phyloP scores from a whole-genome alignment of 2,888 invertebrate genomes.

The Agonopterix arenella region DNA sequence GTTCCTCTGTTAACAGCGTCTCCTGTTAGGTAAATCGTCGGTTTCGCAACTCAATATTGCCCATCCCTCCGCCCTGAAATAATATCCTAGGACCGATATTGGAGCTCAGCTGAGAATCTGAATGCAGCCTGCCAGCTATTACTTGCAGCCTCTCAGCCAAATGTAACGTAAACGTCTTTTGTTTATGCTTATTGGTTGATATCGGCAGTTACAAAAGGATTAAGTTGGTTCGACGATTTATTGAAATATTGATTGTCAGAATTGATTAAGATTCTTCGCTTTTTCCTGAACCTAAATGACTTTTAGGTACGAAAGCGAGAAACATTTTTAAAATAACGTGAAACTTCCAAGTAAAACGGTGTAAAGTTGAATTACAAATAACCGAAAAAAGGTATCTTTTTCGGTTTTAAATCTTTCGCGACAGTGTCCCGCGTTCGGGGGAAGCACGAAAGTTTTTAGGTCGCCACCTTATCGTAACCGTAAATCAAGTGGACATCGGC shows the following conservation, averaged over 20 bases:
- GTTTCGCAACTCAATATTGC: slow-evolving; percentile 72
- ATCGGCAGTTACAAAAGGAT: slow-evolving; percentile 15
- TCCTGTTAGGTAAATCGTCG: slow-evolving; percentile 70
- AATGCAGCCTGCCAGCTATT: slow-evolving; percentile 51
- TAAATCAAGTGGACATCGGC: slow-evolving; percentile 67
- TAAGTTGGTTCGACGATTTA: no score
- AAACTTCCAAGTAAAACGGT: slow-evolving; percentile 1
- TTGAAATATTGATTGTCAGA: no score
- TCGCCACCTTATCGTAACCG: slow-evolving; percentile 61
- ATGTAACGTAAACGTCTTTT: slow-evolving; percentile 61
- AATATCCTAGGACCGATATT: slow-evolving; percentile 67
- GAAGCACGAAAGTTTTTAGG: slow-evolving; percentile 59
- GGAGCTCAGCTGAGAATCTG: slow-evolving; percentile 52
- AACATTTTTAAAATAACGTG: background rate
- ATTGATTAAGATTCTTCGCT: no score
- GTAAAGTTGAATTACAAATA: background rate
- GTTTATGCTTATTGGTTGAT: slow-evolving; percentile 49
- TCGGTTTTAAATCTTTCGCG: slow-evolving; percentile 58
- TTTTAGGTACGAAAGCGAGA: background rate
- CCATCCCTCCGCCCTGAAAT: slow-evolving; percentile 56
- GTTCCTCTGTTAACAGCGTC: slow-evolving; percentile 65
- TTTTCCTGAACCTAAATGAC: no score
- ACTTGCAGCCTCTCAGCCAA: slow-evolving; percentile 44
- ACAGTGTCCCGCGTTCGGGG: slow-evolving; percentile 37
- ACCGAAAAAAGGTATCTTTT: slow-evolving; percentile 22